phyloP scores from a whole-genome alignment of 2,113 vertebrate species.

The Grammomys surdaster region DNA sequence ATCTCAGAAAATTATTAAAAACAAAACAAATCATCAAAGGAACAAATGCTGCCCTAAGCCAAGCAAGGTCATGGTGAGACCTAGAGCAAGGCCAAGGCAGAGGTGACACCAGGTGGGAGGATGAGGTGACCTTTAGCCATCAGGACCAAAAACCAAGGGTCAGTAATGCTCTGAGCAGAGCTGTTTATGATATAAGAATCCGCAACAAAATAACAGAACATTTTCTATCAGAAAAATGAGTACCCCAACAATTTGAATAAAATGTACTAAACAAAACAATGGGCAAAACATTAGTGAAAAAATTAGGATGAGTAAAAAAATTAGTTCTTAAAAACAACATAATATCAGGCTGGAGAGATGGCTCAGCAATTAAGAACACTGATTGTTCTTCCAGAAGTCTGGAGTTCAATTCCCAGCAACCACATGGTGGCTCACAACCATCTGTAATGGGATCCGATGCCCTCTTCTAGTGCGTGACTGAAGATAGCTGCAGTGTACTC shows the following conservation, averaged over 20 bases:
- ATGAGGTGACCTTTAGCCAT: neutral
- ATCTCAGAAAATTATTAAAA: neutral
- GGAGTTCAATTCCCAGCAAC: no score
- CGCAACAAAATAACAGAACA: neutral
- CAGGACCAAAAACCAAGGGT: neutral
- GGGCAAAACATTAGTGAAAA: neutral
- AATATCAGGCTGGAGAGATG: neutral
- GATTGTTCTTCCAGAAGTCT: no score
- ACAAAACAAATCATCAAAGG: neutral
- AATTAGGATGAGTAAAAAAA: neutral
- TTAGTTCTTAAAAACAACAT: neutral
- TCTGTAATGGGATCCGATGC: no score
- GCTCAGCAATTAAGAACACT: no score
- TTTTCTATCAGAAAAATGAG: constrained; percentile 18
- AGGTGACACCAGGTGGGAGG: neutral
- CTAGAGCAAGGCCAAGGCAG: neutral
- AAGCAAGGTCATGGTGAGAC: neutral
- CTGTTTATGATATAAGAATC: neutral
- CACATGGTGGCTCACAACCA: no score
- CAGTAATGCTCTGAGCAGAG: neutral
- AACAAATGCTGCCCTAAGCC: neutral
- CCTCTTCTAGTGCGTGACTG: no score
- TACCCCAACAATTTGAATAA: neutral
- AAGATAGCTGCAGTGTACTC: no score
- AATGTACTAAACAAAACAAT: neutral